Conservation (phyloP, 2,888 invertebrate species). For the Tipula helvola region DNA sequence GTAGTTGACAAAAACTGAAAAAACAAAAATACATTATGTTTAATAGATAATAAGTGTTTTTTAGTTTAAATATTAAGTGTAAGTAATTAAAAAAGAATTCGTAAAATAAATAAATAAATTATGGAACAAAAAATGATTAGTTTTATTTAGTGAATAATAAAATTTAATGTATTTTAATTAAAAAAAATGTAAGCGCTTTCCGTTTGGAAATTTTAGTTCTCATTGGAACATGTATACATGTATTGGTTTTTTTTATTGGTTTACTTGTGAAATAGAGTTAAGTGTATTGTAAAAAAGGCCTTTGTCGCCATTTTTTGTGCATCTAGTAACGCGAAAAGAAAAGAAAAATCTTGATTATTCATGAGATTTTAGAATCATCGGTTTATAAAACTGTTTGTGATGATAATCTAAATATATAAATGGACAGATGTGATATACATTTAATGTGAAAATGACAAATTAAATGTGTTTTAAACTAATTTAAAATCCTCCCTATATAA, state of each 20-base stretch:
- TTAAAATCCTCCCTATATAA: background rate
- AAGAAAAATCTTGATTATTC: background rate
- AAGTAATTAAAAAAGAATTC: background rate
- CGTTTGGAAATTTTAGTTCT: conserved; percentile 5
- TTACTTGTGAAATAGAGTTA: background rate
- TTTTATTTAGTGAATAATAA: conserved; percentile 4
- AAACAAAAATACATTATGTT: background rate
- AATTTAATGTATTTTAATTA: background rate
- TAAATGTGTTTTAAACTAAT: conserved; percentile 8
- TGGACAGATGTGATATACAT: conserved; percentile 11
- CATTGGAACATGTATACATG: background rate
- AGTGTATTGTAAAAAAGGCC: conserved; percentile 5
- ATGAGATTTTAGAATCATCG: conserved; percentile 11
- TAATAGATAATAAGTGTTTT: background rate
- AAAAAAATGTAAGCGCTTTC: conserved; percentile 6
- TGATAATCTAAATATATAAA: conserved; percentile 8
- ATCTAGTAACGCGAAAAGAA: background rate
- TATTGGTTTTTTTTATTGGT: conserved; percentile 4
- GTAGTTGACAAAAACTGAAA: background rate
- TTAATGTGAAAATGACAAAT: conserved; percentile 7
- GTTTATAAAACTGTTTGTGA: conserved; percentile 7
- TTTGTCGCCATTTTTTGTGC: conserved; percentile 11
- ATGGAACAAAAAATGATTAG: background rate
- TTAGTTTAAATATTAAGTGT: conserved; percentile 7
- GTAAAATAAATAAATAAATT: conserved; percentile 5